phyloP scores from a whole-genome alignment of 2,113 vertebrate species.

The Hypomesus transpacificus region DNA sequence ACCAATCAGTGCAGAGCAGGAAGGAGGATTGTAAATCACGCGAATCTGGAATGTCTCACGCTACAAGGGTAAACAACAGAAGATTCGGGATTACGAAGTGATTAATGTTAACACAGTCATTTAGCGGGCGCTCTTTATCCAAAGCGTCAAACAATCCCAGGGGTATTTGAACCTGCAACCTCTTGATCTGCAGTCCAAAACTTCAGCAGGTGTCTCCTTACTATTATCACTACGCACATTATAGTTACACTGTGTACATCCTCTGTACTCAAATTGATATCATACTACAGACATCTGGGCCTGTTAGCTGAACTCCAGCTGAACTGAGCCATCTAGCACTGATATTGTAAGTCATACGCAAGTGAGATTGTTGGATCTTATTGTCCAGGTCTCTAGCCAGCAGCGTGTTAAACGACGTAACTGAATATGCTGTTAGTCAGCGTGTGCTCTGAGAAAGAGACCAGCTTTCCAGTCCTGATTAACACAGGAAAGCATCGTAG shows the following conservation, averaged over 20 bases:
- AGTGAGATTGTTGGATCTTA: neutral
- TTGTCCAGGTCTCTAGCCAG: neutral
- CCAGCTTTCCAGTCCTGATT: slow-evolving; percentile 5
- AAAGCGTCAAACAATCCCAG: too few species aligned
- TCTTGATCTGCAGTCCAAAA: too few species aligned
- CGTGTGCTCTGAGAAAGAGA: neutral
- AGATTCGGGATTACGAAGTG: too few species aligned
- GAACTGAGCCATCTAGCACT: neutral
- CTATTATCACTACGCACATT: too few species aligned
- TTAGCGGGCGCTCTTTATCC: too few species aligned
- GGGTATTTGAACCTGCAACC: too few species aligned
- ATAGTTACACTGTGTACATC: too few species aligned
- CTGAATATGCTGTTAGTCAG: neutral
- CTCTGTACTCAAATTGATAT: too few species aligned
- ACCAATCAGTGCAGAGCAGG: neutral
- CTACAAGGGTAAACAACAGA: neutral
- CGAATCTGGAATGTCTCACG: neutral
- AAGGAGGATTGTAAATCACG: neutral
- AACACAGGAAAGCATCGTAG: slow-evolving; percentile 1
- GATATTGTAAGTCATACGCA: neutral
- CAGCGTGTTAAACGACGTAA: neutral
- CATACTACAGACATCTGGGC: too few species aligned
- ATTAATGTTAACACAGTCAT: too few species aligned
- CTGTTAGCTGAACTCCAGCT: neutral
- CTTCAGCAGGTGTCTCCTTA: too few species aligned